Evolutionary conservation across 1,140 invertebrate genomes (phyloP).

Genomic region (Polypedilum pembai): DNA sequence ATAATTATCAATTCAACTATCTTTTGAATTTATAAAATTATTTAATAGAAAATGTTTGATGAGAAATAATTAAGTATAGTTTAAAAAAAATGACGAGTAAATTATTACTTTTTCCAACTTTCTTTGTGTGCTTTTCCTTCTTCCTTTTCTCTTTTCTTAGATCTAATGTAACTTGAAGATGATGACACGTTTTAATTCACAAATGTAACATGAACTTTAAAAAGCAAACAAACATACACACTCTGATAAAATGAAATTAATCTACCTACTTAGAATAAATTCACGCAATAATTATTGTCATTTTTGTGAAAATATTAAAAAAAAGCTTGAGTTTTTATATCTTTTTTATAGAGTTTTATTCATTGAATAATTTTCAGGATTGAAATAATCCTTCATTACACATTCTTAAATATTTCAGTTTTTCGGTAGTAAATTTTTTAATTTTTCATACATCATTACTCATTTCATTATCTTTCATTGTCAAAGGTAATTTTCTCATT

Average conservation of each 20-base stretch:
- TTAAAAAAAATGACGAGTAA: too few relatives aligned
- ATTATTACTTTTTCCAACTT: neutral
- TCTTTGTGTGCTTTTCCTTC: neutral
- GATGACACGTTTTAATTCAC: too few relatives aligned
- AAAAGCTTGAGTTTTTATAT: neutral
- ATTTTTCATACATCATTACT: neutral
- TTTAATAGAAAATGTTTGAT: too few relatives aligned
- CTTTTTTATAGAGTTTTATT: neutral
- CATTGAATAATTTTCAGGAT: neutral
- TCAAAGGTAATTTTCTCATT: neutral
- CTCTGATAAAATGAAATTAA: neutral
- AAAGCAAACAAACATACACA: neutral
- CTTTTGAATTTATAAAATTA: too few relatives aligned
- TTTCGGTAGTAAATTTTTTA: neutral
- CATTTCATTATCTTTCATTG: neutral
- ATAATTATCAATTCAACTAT: too few relatives aligned
- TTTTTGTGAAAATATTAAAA: neutral
- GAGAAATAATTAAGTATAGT: too few relatives aligned
- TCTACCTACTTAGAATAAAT: neutral
- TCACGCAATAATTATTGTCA: constrained; percentile 16
- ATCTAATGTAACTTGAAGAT: too few relatives aligned
- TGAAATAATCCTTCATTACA: neutral
- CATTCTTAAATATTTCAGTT: neutral
- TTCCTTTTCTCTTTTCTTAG: too few relatives aligned
- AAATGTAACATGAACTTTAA: neutral